A percentile compares a stretch with the other conserved stretches of the same genome.
phyloP scores from a whole-genome alignment of 2,888 invertebrate genomes.

The Heliconius cydno region DNA sequence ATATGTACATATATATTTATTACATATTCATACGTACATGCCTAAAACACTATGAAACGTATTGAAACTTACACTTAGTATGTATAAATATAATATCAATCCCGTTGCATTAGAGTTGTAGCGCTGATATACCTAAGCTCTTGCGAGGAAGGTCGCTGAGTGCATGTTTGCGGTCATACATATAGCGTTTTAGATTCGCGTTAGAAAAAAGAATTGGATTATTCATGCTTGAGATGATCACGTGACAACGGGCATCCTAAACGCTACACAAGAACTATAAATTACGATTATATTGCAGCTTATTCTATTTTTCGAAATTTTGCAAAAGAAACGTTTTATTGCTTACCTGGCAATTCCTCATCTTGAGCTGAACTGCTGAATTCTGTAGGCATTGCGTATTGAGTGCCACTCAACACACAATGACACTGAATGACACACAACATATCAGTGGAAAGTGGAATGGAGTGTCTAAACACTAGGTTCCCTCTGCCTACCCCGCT shows the following conservation, averaged over 20 bases:
- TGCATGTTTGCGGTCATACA: conserved; percentile 58
- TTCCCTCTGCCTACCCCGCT: too few relatives aligned
- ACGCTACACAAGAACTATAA: neutral
- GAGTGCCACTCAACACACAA: too few relatives aligned
- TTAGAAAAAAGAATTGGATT: too few relatives aligned
- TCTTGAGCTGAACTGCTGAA: neutral
- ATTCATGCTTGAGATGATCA: too few relatives aligned
- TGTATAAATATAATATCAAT: conserved; percentile 48
- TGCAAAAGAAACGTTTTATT: neutral
- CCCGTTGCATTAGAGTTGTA: conserved; percentile 56
- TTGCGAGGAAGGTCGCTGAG: conserved; percentile 65
- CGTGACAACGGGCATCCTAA: too few relatives aligned
- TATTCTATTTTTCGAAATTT: neutral
- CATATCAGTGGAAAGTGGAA: too few relatives aligned
- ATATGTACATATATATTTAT: neutral
- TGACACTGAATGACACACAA: too few relatives aligned
- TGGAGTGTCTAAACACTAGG: too few relatives aligned
- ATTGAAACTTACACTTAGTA: conserved; percentile 21
- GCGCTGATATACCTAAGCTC: conserved; percentile 57
- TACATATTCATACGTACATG: neutral
- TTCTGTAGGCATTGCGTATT: too few relatives aligned
- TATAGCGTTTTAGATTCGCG: conserved; percentile 45
- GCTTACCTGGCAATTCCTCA: neutral
- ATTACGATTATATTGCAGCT: neutral
- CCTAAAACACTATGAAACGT: neutral